Conservation (phyloP, 2,888 invertebrate species). For the Oxycera nigricornis region DNA sequence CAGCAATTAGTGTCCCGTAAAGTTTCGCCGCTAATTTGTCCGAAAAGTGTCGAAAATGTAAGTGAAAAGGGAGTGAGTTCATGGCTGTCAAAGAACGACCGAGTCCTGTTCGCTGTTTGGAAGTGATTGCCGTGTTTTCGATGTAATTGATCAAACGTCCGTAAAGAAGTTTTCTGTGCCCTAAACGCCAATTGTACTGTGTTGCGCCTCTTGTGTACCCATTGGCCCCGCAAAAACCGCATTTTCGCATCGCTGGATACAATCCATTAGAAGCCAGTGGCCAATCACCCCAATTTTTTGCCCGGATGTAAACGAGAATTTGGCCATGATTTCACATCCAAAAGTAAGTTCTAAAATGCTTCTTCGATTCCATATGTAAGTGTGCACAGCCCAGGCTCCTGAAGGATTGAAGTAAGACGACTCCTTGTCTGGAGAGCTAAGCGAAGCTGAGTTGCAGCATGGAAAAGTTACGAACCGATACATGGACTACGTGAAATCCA, state of each 20-base stretch:
- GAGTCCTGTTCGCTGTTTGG: background rate
- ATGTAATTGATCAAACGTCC: background rate
- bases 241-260: background rate
- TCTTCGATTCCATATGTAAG: background rate
- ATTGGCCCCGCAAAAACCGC: background rate
- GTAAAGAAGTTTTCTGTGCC: background rate
- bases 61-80: background rate
- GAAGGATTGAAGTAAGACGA: too few relatives aligned
- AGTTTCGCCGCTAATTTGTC: too few relatives aligned
- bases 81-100: conserved; percentile 10
- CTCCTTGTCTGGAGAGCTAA: too few relatives aligned
- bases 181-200: background rate
- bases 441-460: too few relatives aligned
- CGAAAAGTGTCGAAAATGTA: background rate
- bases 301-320: conserved; percentile 14
- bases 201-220: too few relatives aligned
- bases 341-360: conserved; percentile 7
- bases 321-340: conserved; percentile 19
- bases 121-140: background rate
- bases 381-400: too few relatives aligned
- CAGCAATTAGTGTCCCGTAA: background rate
- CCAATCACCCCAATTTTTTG: background rate
- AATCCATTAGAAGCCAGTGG: background rate
- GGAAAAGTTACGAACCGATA: too few relatives aligned
- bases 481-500: background rate